Base-by-base conservation (phyloP, 2,888 invertebrate species). In the Selenia dentaria region DNA sequence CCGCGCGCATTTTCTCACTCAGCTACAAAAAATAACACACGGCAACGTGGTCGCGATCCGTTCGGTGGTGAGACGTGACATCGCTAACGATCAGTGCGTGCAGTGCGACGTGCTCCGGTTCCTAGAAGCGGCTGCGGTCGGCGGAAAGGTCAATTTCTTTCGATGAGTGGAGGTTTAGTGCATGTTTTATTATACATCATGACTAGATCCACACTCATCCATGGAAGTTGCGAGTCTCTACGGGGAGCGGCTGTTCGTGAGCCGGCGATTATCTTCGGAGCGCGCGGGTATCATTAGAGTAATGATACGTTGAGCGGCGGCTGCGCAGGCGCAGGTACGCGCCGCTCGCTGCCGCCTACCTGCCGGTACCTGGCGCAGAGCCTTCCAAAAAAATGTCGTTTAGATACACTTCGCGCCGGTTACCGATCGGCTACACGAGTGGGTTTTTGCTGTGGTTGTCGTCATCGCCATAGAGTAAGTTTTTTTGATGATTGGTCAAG, bases 181-280 rank as follows among this genome's bases (percentile, higher is more conserved):
- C 94, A 94, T 94, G 94, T 94, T 90, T 77, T 75, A 42, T 34
- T n/a, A 64, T 65, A 74, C 89, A 87, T 88, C 94, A 94, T 94
- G 94, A 94, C 94, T 94, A 94, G 94, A 94, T 94, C 94, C 94
- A 94, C 94, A 94, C 94, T 94, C 94, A 94, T 94, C 94, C 94
- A 94, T 92, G 92, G 93, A 92, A 91, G 85, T 90, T 89, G 91
- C 87, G 85, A 81, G 86, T 83, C 80, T 86, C 92, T 74, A 72
- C 90, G 70, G 50, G 57, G 54, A 42, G 60, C 54, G 57, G 57
- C 59, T 52, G 70, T 57, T 61, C 64, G 66, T 67, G 70, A 67
- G 73, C 65, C 69, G 73, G 74, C 70, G 74, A 74, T 77, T 77
- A 76, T 33, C 46, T 36, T 67, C 65, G 67, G 65, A 45, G 39